Evolutionary conservation across 2,797 vertebrate genomes (phyloP), one percentile per base, ranked within the genome.

Genomic region (Scarus forsteni): DNA sequence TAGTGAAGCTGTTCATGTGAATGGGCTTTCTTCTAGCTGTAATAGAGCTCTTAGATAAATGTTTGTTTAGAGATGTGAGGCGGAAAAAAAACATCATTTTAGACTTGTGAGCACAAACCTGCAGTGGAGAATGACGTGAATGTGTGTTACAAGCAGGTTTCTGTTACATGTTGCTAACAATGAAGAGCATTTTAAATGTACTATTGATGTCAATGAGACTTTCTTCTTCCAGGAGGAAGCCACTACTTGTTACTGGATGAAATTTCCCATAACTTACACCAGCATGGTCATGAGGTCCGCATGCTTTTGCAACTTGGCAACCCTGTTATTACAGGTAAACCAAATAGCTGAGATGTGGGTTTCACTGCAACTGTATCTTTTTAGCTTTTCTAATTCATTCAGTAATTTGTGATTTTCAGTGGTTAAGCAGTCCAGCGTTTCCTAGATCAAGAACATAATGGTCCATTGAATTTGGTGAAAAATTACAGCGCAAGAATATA

Each of bases 211-310:
- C 11, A 7, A 6, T 45, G 48, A 40, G 10, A 36, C n/a, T 19
- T 27, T 43, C 7, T 35, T 14, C 15, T 6, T 46, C 43, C 19
- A 92, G 89, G 88, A 79, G 88, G 90, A 89, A 95, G 92, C 71
- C 90, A 91, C 60, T 94, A 93, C 80, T 68, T 95, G 77, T 62
- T 92, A 61, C 78, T 90, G 65, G 93, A 95, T 75, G 87, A 94
- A 89, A 89, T 92, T 75, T 93, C 92, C 19, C 86, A 92, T 55
- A 83, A 79, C 63, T 89, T 94, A 53, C 85, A 92, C 51, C 75
- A 80, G 75, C 90, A 85, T n/a, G 93, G 91, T 55, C 92, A 91
- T 16, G 82, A 39, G 0, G 93, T 90, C 48, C 64, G 49, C 60
- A 94, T 95, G 92, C 83, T 93, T 19, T 57, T 90, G 34, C 93